Evolutionary conservation across 2,888 invertebrate species (phyloP).

Genomic region (Apodemia zela): DNA sequence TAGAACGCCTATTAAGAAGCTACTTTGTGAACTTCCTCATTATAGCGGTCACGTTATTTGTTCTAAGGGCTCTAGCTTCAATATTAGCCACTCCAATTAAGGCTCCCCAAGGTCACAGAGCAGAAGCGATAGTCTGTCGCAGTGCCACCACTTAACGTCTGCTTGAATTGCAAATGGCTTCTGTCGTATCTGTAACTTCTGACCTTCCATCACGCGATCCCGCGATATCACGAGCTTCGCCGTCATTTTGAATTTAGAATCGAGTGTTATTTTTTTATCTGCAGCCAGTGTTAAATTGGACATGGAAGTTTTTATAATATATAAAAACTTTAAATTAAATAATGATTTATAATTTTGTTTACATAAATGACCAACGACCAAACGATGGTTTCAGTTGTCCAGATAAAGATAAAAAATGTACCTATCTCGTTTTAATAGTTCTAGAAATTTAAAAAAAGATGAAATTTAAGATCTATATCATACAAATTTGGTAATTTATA

Average conservation of each 20-base stretch:
- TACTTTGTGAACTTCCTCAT: neutral
- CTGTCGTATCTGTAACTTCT: conserved; percentile 38
- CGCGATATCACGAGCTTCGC: conserved; percentile 46
- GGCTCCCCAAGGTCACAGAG: conserved; percentile 38
- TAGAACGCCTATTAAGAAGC: neutral
- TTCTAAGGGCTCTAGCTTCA: conserved; percentile 6
- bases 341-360: too few species aligned
- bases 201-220: conserved; percentile 46
- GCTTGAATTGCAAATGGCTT: conserved; percentile 49
- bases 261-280: conserved; percentile 22
- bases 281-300: conserved; percentile 11
- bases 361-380: too few species aligned
- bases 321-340: too few species aligned
- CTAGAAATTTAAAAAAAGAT: too few species aligned
- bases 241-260: conserved; percentile 39
- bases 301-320: neutral
- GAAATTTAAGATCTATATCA: too few species aligned
- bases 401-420: too few species aligned
- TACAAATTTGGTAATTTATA: too few species aligned
- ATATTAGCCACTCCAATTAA: conserved; percentile 27
- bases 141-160: conserved; percentile 41
- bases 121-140: conserved; percentile 41
- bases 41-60: conserved; percentile 5
- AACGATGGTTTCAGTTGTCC: too few species aligned
- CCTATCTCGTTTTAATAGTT: too few species aligned